Evolutionary conservation across 2,888 invertebrate species (phyloP).

Genomic region (Falcaria lacertinaria): DNA sequence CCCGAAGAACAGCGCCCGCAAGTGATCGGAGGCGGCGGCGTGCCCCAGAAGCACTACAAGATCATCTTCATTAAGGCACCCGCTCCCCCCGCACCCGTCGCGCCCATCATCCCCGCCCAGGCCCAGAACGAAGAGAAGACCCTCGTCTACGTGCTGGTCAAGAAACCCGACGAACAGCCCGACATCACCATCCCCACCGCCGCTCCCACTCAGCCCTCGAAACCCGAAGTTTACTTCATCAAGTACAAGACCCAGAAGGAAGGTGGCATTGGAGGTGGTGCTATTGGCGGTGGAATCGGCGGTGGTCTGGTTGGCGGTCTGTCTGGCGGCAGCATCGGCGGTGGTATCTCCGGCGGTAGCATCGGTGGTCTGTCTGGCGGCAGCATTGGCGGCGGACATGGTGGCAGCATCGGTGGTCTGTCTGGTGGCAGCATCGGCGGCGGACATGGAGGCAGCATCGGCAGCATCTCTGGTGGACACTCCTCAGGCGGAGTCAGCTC

Average conservation of each 20-base stretch:
- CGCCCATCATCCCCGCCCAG: slow-evolving; percentile 85
- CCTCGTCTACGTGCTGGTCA: slow-evolving; percentile 89
- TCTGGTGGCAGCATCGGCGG: slow-evolving; percentile 12
- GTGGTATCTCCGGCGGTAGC: slow-evolving; percentile 23
- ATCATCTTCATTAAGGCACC: slow-evolving; percentile 93
- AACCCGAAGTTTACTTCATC: slow-evolving; percentile 92
- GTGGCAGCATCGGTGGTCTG: slow-evolving; percentile 33
- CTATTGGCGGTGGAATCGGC: slow-evolving; percentile 22
- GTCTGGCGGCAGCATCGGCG: slow-evolving; percentile 35
- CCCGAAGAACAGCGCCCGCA: slow-evolving; percentile 84
- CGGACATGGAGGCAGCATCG: slow-evolving; percentile 35
- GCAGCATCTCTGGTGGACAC: slow-evolving; percentile 37
- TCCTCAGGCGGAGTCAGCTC: slow-evolving; percentile 70
- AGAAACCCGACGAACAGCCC: slow-evolving; percentile 90
- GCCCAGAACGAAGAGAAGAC: slow-evolving; percentile 89
- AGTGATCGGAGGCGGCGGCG: slow-evolving; percentile 81
- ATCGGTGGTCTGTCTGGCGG: slow-evolving; percentile 30
- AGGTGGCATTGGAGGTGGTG: slow-evolving; percentile 35
- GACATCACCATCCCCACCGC: slow-evolving; percentile 88
- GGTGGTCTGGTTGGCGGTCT: slow-evolving; percentile 33
- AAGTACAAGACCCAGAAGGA: slow-evolving; percentile 88
- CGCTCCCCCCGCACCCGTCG: slow-evolving; percentile 86
- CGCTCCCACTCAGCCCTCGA: slow-evolving; percentile 87
- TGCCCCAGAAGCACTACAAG: slow-evolving; percentile 89
- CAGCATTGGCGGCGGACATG: slow-evolving; percentile 29